phyloP scores from a whole-genome alignment of 1,140 invertebrate genomes.

The Phortica variegata region DNA sequence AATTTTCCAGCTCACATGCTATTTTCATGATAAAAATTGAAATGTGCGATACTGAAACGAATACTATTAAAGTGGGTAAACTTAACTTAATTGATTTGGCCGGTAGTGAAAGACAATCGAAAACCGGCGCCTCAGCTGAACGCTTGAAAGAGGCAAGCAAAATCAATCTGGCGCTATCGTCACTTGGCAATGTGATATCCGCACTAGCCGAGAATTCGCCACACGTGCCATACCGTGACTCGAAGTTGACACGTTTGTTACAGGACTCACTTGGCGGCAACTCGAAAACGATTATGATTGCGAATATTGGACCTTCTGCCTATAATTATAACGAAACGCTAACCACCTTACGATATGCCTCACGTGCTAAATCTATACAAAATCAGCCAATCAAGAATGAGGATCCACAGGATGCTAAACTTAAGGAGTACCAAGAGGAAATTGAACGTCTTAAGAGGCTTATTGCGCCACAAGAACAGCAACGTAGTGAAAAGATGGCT shows the following conservation, averaged over 20 bases:
- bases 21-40: constrained; percentile 99
- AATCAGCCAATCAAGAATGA: constrained; percentile 95
- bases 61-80: constrained; percentile 70
- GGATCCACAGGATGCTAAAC: constrained; percentile 89
- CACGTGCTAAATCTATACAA: constrained; percentile 90
- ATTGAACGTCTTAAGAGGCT: constrained; percentile 68
- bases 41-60: constrained; percentile 78
- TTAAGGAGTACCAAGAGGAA: constrained; percentile 86
- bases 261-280: constrained; percentile 95
- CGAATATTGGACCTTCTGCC: constrained; percentile 92
- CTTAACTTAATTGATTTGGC: constrained; percentile 75
- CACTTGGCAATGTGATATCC: constrained; percentile 91
- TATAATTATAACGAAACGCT: constrained; percentile 96
- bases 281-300: constrained; percentile 96
- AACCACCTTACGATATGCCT: constrained; percentile 89
- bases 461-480: constrained; percentile 58
- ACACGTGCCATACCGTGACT: constrained; percentile 91
- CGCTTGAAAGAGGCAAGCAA: constrained; percentile 93
- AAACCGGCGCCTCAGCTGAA: constrained; percentile 86
- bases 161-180: constrained; percentile 92
- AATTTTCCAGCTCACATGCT: constrained; percentile 78
- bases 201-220: constrained; percentile 86
- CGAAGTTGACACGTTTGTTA: constrained; percentile 87
- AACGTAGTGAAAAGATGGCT: constrained; percentile 40
- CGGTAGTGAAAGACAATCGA: constrained; percentile 87